Percentiles rank a stretch among this genome's conserved stretches.
These are phyloP conservation scores for Leptinotarsa juncta DNA, from an alignment of 2,888 invertebrate species.

Conservation along the genomic window DNA sequence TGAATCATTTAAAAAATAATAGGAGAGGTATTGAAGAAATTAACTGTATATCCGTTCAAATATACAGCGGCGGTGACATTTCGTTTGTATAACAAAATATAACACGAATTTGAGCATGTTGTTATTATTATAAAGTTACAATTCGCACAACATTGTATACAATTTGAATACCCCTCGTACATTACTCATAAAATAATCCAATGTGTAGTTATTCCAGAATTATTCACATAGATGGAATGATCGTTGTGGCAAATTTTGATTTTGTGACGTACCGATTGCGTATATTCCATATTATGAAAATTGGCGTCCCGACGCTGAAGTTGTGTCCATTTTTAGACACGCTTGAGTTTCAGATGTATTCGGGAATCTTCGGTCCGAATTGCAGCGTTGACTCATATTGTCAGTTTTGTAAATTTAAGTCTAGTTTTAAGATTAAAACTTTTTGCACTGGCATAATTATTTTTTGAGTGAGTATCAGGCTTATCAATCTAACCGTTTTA, in stretches of 20 bases:
- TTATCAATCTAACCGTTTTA: conserved; percentile 26
- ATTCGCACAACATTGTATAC: too few relatives aligned
- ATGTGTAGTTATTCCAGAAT: background rate
- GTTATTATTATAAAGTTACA: too few relatives aligned
- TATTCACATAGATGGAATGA: conserved; percentile 34
- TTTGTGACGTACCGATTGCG: conserved; percentile 35
- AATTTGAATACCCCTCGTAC: background rate
- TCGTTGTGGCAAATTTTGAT: background rate
- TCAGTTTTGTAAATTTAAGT: conserved; percentile 58
- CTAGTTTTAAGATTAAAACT: conserved; percentile 53
- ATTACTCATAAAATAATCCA: background rate
- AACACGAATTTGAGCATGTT: too few relatives aligned
- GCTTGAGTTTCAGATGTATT: conserved; percentile 51
- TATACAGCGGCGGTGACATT: too few relatives aligned
- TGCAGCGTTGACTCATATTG: conserved; percentile 54
- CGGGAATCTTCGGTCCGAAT: conserved; percentile 51
- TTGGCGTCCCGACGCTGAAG: conserved; percentile 54
- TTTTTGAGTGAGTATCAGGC: conserved; percentile 55
- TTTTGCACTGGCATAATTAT: conserved; percentile 60
- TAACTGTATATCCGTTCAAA: too few relatives aligned
- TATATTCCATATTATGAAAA: conserved; percentile 52
- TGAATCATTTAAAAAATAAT: too few relatives aligned
- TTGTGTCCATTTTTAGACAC: conserved; percentile 64
- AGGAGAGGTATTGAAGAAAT: too few relatives aligned
- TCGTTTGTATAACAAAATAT: too few relatives aligned